Evolutionary conservation across 2,797 vertebrate genomes (phyloP).

Genomic region (Eospalax fontanierii): DNA sequence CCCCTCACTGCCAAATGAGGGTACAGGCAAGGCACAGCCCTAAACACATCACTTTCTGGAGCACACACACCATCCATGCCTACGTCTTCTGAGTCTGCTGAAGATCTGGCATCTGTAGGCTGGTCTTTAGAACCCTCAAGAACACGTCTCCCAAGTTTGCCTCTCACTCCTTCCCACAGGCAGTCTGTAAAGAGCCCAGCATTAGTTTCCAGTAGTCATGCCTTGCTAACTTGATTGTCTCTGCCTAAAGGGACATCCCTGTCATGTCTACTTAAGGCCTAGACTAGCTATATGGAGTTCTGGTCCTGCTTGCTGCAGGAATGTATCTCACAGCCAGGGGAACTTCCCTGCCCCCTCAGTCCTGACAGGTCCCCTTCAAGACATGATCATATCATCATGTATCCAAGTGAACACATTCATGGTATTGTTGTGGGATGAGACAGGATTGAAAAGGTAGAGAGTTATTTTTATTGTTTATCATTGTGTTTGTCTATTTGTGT

Average conservation of each 20-base stretch:
- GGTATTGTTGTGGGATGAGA: not conserved
- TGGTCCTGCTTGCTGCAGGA: not conserved
- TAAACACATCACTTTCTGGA: not conserved
- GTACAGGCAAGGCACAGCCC: not conserved
- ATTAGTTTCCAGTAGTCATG: not conserved
- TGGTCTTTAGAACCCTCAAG: not conserved
- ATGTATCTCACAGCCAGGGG: not conserved
- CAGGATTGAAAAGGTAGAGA: not conserved
- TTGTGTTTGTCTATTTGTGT: not conserved
- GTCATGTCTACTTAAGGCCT: not conserved
- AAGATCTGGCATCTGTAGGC: not conserved
- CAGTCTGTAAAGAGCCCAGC: not conserved
- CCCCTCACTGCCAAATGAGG: not conserved
- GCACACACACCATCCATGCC: not conserved
- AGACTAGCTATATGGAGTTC: not conserved
- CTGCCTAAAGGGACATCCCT: not conserved
- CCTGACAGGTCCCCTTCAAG: not conserved
- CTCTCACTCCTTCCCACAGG: not conserved
- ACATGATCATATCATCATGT: not conserved
- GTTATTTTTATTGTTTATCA: not conserved
- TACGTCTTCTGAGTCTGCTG: not conserved
- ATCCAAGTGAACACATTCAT: not conserved
- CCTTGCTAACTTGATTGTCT: not conserved
- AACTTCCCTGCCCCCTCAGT: not conserved
- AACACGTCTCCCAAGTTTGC: not conserved